Percentiles rank a stretch among this genome's conserved stretches.
phyloP scores from a whole-genome alignment of 2,797 vertebrate genomes.

The Vultur gryphus region DNA sequence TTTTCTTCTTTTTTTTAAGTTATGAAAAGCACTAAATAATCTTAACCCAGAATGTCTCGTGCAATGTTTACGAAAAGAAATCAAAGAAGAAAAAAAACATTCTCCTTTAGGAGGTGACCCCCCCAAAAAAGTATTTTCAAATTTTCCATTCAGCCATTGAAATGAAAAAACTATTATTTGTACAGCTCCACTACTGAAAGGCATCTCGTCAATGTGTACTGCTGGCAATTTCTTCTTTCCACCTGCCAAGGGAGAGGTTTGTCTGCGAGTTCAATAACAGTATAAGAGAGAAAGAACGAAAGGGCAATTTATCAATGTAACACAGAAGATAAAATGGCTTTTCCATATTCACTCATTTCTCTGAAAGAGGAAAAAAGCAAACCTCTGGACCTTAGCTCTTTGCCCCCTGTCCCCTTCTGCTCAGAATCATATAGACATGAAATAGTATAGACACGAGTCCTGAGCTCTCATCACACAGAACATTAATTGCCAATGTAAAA shows the following conservation, averaged over 20 bases:
- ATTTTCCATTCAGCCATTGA: not conserved
- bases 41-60: not conserved
- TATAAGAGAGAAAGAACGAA: not conserved
- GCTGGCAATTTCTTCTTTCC: slow-evolving; percentile 2
- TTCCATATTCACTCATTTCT: not conserved
- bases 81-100: slow-evolving; percentile 11
- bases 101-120: slow-evolving; percentile 14
- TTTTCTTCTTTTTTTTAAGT: not conserved
- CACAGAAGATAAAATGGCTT: not conserved
- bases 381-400: not conserved
- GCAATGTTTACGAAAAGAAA: not conserved
- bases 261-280: not conserved
- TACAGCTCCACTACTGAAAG: not conserved
- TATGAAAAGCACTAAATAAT: slow-evolving; percentile 26
- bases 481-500: not conserved
- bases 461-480: not conserved
- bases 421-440: not conserved
- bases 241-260: slow-evolving; percentile 28
- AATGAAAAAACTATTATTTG: slow-evolving; percentile 41
- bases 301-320: not conserved
- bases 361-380: not conserved
- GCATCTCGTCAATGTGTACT: not conserved
- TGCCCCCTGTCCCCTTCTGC: not conserved
- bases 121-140: slow-evolving; percentile 1
- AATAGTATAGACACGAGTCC: rapidly evolving